Conservation (phyloP, 2,113 vertebrate genomes). For the Circaetus cinerascens region DNA sequence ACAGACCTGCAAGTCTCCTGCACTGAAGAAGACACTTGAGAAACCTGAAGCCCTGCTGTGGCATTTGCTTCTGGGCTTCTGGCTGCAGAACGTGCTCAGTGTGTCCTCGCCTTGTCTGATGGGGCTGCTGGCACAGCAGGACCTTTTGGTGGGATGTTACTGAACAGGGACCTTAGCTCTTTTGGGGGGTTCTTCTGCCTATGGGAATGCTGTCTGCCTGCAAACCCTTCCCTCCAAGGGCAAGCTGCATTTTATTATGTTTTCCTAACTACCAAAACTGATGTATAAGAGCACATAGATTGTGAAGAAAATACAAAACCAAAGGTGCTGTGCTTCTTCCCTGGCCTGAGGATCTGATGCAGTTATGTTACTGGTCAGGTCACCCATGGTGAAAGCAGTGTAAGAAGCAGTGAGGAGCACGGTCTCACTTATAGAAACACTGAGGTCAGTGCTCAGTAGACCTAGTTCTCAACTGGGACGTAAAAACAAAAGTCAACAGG, state of each 20-base stretch:
- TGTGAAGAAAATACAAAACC: not conserved
- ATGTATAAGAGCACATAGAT: not conserved
- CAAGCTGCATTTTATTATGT: not conserved
- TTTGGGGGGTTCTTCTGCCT: not conserved
- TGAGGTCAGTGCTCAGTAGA: not conserved
- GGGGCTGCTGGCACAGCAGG: not conserved
- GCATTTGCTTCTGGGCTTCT: not conserved
- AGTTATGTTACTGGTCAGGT: not conserved
- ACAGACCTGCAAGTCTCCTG: not conserved
- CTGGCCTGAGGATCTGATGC: not conserved
- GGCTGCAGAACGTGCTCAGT: not conserved
- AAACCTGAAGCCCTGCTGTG: not conserved
- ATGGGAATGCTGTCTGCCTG: not conserved
- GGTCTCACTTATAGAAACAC: rapidly evolving
- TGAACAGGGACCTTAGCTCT: not conserved
- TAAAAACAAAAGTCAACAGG: not conserved
- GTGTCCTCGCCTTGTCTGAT: not conserved
- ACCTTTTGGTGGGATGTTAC: not conserved
- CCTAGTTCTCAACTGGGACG: not conserved
- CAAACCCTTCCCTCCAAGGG: not conserved
- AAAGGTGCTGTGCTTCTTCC: not conserved
- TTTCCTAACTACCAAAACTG: not conserved
- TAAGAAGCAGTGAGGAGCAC: not conserved
- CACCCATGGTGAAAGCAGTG: rapidly evolving
- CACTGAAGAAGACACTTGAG: not conserved